phyloP scores from a whole-genome alignment of 2,888 invertebrate genomes.

The Watsonalla binaria region DNA sequence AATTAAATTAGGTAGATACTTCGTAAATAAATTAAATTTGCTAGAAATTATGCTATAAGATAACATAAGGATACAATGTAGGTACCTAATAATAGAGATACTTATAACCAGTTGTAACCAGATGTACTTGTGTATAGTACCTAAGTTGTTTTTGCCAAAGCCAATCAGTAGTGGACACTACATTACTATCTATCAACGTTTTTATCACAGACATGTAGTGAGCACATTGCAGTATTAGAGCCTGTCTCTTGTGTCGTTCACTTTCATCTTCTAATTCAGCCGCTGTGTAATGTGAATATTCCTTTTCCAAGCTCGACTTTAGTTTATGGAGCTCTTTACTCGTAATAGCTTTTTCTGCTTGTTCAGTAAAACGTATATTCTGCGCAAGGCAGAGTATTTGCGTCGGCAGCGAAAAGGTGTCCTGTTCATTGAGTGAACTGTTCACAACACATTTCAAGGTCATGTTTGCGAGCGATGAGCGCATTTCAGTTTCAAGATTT shows the following conservation, averaged over 20 bases:
- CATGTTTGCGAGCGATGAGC: constrained; percentile 80
- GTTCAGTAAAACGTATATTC: constrained; percentile 90
- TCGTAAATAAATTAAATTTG: too few species aligned
- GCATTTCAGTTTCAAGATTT: constrained; percentile 90
- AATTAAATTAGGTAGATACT: too few species aligned
- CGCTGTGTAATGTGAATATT: constrained; percentile 69
- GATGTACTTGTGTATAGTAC: constrained; percentile 45
- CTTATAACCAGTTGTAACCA: background rate
- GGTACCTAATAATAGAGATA: background rate
- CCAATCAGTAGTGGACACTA: constrained; percentile 88
- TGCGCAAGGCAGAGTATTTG: constrained; percentile 92
- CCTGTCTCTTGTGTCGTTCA: constrained; percentile 91
- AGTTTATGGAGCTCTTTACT: constrained; percentile 80
- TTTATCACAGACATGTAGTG: constrained; percentile 92
- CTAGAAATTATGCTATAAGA: too few species aligned
- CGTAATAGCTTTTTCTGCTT: constrained; percentile 88
- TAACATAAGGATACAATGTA: too few species aligned
- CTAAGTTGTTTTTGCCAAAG: constrained; percentile 96
- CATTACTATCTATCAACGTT: constrained; percentile 83
- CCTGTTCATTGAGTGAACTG: constrained; percentile 67
- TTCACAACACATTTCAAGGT: constrained; percentile 77
- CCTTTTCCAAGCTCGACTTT: constrained; percentile 69
- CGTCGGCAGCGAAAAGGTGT: constrained; percentile 79
- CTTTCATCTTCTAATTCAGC: constrained; percentile 78
- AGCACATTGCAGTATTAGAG: constrained; percentile 94